phyloP scores from a whole-genome alignment of 2,888 invertebrate genomes.

The Ommatoiulus sabulosus region DNA sequence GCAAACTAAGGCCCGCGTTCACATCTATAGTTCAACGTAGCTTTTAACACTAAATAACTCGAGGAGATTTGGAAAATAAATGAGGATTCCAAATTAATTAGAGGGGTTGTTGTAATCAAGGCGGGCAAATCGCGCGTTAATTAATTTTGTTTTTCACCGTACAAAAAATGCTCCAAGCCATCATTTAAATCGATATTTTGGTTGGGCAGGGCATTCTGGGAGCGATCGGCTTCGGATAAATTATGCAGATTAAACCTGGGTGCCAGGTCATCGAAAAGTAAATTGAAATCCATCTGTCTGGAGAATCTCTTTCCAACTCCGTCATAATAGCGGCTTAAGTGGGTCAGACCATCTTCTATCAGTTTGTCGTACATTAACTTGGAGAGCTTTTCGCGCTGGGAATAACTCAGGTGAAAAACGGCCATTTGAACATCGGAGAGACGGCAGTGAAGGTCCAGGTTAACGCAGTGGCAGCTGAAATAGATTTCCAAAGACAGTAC shows the following conservation, averaged over 20 bases:
- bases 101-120: background rate
- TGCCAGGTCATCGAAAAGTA: slow-evolving; percentile 39
- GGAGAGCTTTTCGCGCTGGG: slow-evolving; percentile 16
- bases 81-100: background rate
- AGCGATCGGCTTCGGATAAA: slow-evolving; percentile 13
- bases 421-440: background rate
- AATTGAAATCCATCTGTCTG: slow-evolving; percentile 49
- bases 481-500: background rate
- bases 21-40: background rate
- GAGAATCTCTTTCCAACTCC: background rate
- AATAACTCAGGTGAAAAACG: slow-evolving; percentile 18
- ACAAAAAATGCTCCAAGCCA: slow-evolving; percentile 26
- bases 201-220: background rate
- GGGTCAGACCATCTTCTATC: background rate
- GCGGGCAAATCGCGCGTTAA: background rate
- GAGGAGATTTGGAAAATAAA: background rate
- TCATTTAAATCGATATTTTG: slow-evolving; percentile 45
- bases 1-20: background rate
- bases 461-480: slow-evolving; percentile 6
- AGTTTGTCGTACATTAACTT: slow-evolving; percentile 25
- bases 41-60: background rate
- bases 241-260: slow-evolving; percentile 31
- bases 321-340: slow-evolving; percentile 42
- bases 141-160: slow-evolving; percentile 38
- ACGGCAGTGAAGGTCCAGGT: background rate